These are phyloP conservation scores for Muntiacus muntjak DNA, from an alignment of 2,113 vertebrate genomes.

Conservation along the genomic window DNA sequence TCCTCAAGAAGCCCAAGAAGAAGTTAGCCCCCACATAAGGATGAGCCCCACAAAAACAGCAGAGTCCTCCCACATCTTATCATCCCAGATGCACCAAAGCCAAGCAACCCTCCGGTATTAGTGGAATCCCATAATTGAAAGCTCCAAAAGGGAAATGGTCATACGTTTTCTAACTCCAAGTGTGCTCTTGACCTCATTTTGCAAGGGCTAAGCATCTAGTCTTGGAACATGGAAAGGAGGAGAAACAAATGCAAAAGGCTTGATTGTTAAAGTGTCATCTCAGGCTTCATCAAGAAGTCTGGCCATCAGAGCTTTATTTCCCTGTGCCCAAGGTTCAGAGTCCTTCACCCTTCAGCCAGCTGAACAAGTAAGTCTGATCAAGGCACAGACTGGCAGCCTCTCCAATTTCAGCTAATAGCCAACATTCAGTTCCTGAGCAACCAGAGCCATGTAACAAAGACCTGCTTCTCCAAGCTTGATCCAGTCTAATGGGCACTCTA, in stretches of 20 bases:
- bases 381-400: slow-evolving; percentile 24
- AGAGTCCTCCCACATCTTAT: background rate
- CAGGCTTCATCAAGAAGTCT: slow-evolving; percentile 33
- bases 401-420: slow-evolving; percentile 52
- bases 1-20: slow-evolving; percentile 27
- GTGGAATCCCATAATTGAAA: background rate
- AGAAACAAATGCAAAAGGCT: background rate
- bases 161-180: background rate
- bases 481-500: slow-evolving; percentile 46
- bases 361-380: slow-evolving; percentile 37
- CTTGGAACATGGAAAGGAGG: background rate
- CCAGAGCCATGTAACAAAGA: slow-evolving; percentile 17
- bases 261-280: slow-evolving; percentile 6
- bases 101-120: background rate
- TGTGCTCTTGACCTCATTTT: slow-evolving; percentile 31
- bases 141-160: background rate
- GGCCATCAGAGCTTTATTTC: background rate
- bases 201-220: background rate
- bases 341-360: background rate
- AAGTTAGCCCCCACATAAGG: background rate
- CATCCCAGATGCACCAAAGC: background rate
- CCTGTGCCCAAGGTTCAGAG: slow-evolving; percentile 12
- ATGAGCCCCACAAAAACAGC: background rate
- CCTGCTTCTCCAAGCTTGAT: slow-evolving; percentile 11
- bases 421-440: slow-evolving; percentile 8